Base-by-base conservation (phyloP, 2,113 vertebrate genomes). In the Coracopsis vasa region DNA sequence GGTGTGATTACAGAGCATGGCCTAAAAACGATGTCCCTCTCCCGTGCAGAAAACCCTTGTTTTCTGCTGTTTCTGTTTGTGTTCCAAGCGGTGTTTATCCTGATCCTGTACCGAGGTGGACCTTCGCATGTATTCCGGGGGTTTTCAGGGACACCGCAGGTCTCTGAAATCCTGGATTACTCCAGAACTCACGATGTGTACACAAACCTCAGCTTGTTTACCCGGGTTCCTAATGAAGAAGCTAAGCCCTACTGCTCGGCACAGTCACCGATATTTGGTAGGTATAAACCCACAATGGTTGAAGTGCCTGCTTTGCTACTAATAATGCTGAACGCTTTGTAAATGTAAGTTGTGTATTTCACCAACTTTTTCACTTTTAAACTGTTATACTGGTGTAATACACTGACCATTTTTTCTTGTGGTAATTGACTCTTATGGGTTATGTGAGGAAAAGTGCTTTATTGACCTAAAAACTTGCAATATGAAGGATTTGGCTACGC, bases 111-210 rank as follows among this genome's bases (percentile, higher is more conserved):
- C 91, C 88, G 95, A n/a, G 94, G 97, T 3, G 97, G 96, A 47
- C 84, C 94, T 45, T 86, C 96, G 0, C 66, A 21, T 10, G 75
- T 90, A 25, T 89, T 97, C 1, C 93, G 67, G 6, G 91, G 86
- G 35, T 6, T 96, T 61, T 83, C 72, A 2, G 94, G 89, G 19
- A 25, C 90, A 5, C 72, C 16, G 5, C 56, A 4, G 16, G 16
- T 14, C n/a, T n/a, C n/a, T n/a, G n/a, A n/a, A n/a, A n/a, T n/a
- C 25, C 84, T 87, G 96, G 98, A 98, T 78, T 98, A 98, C 88
- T 96, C 97, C 9, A 96, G 83, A 83, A 92, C 92, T 4, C 95
- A 96, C 0, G 97, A 98, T 45, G 97, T 98, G 16, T 98, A 98
- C 41, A 95, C 96, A 4, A 98, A 98, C 92, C 97, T 98, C 69